Percentiles rank a stretch among this genome's conserved stretches.
phyloP scores from a whole-genome alignment of 2,888 invertebrate species.

The Nomada hirtipes region DNA sequence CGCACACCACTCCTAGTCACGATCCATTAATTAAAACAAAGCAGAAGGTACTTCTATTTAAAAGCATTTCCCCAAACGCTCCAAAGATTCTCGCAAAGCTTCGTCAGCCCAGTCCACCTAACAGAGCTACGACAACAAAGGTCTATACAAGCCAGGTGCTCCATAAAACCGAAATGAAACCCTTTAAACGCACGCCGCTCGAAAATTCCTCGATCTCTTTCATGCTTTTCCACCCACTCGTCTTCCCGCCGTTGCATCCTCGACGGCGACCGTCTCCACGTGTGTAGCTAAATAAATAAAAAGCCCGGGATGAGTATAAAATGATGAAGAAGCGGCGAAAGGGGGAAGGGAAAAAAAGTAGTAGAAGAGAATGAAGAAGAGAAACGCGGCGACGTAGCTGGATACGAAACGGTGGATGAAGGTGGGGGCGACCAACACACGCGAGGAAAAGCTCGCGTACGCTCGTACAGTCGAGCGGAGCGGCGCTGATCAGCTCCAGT shows the following conservation, averaged over 20 bases:
- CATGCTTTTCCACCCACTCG: not conserved
- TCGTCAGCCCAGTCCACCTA: not conserved
- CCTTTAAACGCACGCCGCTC: not conserved
- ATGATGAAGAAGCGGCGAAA: not conserved
- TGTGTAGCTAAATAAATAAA: slow-evolving; percentile 8
- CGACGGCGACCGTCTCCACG: not conserved
- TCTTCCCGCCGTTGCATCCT: not conserved
- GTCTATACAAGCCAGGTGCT: not conserved
- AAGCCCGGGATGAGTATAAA: not conserved
- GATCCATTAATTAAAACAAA: not conserved
- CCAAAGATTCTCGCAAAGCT: not conserved
- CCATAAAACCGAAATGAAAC: not conserved
- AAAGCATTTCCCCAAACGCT: not conserved
- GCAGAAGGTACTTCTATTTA: not conserved
- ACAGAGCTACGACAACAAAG: not conserved
- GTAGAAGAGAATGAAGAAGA: not conserved
- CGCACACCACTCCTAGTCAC: not conserved
- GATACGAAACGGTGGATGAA: slow-evolving; percentile 1
- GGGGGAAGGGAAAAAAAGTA: not conserved
- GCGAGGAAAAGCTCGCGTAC: slow-evolving; percentile 57
- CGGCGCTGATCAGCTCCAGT: slow-evolving; percentile 50
- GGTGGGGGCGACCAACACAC: slow-evolving; percentile 18
- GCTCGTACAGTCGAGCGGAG: slow-evolving; percentile 43
- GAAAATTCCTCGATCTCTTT: not conserved
- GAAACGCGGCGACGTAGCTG: not conserved